These are phyloP conservation scores for Chlorops oryzae DNA, from an alignment of 1,140 invertebrate species.

Conservation along the genomic window DNA sequence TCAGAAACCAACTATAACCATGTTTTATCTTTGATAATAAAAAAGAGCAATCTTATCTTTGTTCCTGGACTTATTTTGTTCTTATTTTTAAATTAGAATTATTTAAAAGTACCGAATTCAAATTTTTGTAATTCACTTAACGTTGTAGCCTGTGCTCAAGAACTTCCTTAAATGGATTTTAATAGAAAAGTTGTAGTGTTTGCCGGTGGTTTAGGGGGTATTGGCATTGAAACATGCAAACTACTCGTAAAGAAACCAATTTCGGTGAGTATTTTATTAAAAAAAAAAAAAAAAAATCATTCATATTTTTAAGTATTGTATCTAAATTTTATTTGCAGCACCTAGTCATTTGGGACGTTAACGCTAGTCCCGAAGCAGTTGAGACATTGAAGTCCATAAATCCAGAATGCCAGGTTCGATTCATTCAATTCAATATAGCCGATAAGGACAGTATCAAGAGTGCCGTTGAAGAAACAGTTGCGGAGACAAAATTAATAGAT, in stretches of 20 bases:
- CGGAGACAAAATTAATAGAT: constrained; percentile 34
- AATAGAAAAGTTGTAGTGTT: constrained; percentile 40
- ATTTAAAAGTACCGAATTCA: too few relatives aligned
- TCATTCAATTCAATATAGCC: constrained; percentile 38
- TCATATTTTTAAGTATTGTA: too few relatives aligned
- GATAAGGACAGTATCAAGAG: constrained; percentile 25
- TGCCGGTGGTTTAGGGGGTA: constrained; percentile 38
- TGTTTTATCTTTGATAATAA: too few relatives aligned
- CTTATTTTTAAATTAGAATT: too few relatives aligned
- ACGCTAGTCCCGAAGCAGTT: constrained; percentile 33
- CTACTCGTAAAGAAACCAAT: constrained; percentile 8
- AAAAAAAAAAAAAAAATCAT: too few relatives aligned
- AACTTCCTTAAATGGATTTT: constrained; percentile 31
- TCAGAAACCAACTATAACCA: too few relatives aligned
- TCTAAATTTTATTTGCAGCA: too few relatives aligned
- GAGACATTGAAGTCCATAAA: constrained; percentile 34
- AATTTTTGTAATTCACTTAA: too few relatives aligned
- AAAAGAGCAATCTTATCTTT: too few relatives aligned
- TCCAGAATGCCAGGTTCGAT: constrained; percentile 35
- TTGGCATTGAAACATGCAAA: constrained; percentile 35
- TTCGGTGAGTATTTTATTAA: too few relatives aligned
- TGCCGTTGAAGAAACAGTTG: constrained; percentile 31
- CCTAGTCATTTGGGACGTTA: constrained; percentile 34
- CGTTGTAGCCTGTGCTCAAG: too few relatives aligned
- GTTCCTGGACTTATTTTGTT: too few relatives aligned